Evolutionary conservation across 2,797 vertebrate species (phyloP).

Genomic region (Aldrovandia affinis): DNA sequence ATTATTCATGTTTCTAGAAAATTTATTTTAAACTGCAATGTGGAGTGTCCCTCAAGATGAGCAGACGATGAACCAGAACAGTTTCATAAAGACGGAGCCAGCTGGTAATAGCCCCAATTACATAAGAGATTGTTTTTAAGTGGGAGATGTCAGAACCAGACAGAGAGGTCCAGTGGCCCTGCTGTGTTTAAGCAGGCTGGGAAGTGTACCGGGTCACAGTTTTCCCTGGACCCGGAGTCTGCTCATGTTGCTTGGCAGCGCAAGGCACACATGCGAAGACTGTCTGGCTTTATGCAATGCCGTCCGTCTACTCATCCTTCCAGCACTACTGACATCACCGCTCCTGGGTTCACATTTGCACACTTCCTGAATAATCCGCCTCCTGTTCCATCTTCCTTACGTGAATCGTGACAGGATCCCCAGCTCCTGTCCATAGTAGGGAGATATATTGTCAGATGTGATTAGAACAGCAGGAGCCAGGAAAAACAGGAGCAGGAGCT

Average conservation of each 20-base stretch:
- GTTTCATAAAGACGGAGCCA: not conserved
- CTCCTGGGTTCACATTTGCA: not conserved
- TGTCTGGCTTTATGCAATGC: not conserved
- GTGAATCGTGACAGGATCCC: not conserved
- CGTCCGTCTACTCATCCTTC: not conserved
- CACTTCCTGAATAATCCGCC: not conserved
- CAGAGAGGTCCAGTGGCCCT: not conserved
- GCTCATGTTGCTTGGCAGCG: not conserved
- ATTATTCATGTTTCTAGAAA: not conserved
- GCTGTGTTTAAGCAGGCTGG: not conserved
- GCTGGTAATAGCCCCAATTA: not conserved
- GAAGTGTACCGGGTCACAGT: not conserved
- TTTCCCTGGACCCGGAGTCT: not conserved
- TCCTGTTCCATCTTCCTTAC: not conserved
- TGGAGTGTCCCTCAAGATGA: not conserved
- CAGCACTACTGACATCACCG: not conserved
- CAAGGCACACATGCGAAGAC: not conserved
- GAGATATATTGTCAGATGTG: slow-evolving; percentile 11
- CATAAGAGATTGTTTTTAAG: not conserved
- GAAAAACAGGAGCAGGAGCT: not conserved
- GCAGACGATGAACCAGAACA: not conserved
- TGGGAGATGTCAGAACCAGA: not conserved
- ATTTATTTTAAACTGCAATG: not conserved
- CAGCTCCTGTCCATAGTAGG: not conserved
- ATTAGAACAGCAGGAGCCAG: not conserved